phyloP scores from a whole-genome alignment of 2,888 invertebrate species.

The Nineta flava region DNA sequence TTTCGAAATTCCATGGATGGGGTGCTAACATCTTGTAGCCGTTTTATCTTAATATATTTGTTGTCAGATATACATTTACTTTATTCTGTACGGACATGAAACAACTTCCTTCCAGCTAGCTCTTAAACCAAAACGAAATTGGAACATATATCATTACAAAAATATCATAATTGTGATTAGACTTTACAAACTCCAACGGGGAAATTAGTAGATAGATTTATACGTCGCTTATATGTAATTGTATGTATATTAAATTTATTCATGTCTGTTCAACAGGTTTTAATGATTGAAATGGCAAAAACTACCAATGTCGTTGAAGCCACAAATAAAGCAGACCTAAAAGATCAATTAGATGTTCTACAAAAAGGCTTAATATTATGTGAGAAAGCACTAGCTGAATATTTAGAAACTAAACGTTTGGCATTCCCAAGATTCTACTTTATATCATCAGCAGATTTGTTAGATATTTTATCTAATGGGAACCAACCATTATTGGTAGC shows the following conservation, averaged over 20 bases:
- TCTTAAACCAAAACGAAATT: no score
- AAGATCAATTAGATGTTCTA: constrained; percentile 60
- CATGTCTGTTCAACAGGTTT: constrained; percentile 28
- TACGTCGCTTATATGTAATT: no score
- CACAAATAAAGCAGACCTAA: constrained; percentile 72
- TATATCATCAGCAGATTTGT: constrained; percentile 86
- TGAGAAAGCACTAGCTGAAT: constrained; percentile 93
- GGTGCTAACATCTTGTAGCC: no score
- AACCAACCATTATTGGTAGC: constrained; percentile 80
- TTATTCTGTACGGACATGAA: no score
- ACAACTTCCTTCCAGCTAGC: no score
- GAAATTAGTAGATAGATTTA: no score
- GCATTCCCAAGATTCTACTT: constrained; percentile 96
- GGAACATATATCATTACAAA: no score
- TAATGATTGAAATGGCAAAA: constrained; percentile 61
- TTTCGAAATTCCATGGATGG: no score
- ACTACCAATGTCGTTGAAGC: constrained; percentile 82
- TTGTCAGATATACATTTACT: no score
- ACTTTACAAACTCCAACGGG: no score
- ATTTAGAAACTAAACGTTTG: constrained; percentile 88
- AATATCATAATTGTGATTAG: no score
- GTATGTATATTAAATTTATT: constrained; percentile 3
- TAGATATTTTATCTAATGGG: constrained; percentile 90
- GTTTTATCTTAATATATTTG: no score
- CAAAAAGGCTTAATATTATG: constrained; percentile 79